These are phyloP conservation scores for Stichopus horrens DNA, from an alignment of 53 echinoderm and acorn worm genomes.

Conservation along the genomic window DNA sequence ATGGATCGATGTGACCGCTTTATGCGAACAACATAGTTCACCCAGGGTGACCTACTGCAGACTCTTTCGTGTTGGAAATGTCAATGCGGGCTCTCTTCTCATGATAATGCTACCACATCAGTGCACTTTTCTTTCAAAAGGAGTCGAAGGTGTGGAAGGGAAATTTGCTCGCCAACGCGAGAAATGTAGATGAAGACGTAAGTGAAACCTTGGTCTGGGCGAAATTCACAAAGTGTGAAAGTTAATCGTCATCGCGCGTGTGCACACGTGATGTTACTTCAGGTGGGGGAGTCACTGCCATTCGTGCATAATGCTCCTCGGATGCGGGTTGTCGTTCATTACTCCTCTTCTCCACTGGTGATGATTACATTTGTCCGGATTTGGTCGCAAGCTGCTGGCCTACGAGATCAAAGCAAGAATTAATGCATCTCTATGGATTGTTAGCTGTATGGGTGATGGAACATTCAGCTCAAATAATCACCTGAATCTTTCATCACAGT, in stretches of 20 bases:
- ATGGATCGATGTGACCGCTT: neutral
- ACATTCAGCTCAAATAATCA: too few relatives aligned
- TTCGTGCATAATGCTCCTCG: neutral
- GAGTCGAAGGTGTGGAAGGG: neutral
- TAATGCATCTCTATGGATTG: too few relatives aligned
- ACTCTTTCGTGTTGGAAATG: too few relatives aligned
- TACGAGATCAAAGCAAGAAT: too few relatives aligned
- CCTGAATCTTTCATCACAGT: too few relatives aligned
- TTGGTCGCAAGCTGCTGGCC: too few relatives aligned
- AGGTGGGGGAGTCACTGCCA: neutral
- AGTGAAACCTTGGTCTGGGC: neutral
- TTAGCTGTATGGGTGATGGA: too few relatives aligned
- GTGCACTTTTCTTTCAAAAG: neutral
- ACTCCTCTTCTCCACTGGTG: too few relatives aligned
- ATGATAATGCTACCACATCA: neutral
- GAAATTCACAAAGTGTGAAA: constrained; percentile 3
- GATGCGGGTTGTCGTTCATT: too few relatives aligned
- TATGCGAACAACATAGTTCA: neutral
- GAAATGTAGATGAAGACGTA: neutral
- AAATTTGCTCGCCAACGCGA: neutral
- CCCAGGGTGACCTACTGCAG: neutral
- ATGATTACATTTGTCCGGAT: too few relatives aligned
- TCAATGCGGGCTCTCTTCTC: too few relatives aligned
- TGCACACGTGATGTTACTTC: neutral
- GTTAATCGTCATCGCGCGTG: neutral